Percentiles rank a stretch among this genome's conserved stretches.
Conservation (phyloP, 2,113 vertebrate species). For the Leptobrachium ailaonicum region DNA sequence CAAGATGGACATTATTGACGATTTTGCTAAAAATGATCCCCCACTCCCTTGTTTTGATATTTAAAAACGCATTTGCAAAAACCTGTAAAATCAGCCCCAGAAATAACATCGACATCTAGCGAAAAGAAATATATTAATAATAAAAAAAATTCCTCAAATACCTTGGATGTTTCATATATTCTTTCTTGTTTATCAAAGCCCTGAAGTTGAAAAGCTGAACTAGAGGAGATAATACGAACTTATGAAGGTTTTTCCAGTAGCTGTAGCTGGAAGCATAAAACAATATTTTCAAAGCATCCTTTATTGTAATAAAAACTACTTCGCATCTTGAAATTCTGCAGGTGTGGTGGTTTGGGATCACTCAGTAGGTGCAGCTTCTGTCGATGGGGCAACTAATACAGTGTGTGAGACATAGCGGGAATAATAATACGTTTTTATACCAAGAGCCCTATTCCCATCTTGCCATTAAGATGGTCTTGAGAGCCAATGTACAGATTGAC, state of each 20-base stretch:
- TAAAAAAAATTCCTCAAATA: background rate
- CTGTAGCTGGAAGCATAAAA: background rate
- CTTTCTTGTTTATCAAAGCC: background rate
- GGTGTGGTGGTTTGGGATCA: background rate
- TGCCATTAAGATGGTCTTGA: no score
- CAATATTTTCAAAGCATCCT: background rate
- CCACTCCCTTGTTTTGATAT: no score
- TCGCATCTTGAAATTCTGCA: background rate
- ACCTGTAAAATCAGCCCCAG: no score
- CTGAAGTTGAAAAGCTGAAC: background rate
- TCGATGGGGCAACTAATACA: background rate
- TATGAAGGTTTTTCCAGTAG: background rate
- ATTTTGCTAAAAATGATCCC: no score
- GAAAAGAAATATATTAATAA: no score
- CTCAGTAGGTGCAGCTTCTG: background rate
- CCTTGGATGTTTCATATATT: background rate
- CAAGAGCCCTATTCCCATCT: no score
- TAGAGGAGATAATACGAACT: background rate
- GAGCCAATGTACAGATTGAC: no score
- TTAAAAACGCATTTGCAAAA: no score
- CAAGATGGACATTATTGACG: no score
- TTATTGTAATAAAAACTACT: background rate
- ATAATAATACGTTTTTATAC: background rate
- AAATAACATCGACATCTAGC: no score
- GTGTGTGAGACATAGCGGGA: background rate